Conservation (phyloP, 2,113 vertebrate genomes). For the Hirundichthys speculiger region DNA sequence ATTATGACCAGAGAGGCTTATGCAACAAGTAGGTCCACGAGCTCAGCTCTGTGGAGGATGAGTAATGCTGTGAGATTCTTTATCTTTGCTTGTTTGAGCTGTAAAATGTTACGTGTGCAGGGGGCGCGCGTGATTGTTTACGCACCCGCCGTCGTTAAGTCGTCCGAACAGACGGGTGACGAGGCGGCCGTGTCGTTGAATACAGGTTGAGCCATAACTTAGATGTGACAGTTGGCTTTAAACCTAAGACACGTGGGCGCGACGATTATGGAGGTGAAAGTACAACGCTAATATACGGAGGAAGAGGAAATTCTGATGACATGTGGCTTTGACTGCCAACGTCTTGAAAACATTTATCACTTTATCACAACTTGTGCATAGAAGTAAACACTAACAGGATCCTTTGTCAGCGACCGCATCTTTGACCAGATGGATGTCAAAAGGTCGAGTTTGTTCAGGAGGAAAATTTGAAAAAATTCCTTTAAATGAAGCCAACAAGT, state of each 20-base stretch:
- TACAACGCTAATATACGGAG: too few relatives aligned
- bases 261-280: slow-evolving; percentile 6
- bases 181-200: slow-evolving; percentile 41
- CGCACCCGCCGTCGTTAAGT: slow-evolving; percentile 28
- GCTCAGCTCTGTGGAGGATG: slow-evolving; percentile 9
- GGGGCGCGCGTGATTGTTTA: slow-evolving; percentile 6
- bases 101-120: slow-evolving; percentile 23
- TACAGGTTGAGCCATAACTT: slow-evolving; percentile 50
- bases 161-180: slow-evolving; percentile 43
- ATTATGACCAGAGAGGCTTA: slow-evolving; percentile 31
- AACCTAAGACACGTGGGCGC: slow-evolving; percentile 10
- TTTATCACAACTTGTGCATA: too few relatives aligned
- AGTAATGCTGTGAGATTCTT: slow-evolving; percentile 44
- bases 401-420: too few relatives aligned
- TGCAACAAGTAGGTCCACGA: slow-evolving; percentile 35
- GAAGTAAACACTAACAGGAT: too few relatives aligned
- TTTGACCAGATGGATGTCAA: too few relatives aligned
- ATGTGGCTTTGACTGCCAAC: too few relatives aligned
- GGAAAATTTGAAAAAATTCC: too few relatives aligned
- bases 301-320: too few relatives aligned
- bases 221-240: slow-evolving; percentile 25
- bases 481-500: slow-evolving; percentile 5
- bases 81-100: slow-evolving; percentile 51
- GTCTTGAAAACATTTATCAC: too few relatives aligned
- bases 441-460: too few relatives aligned